phyloP scores from a whole-genome alignment of 2,797 vertebrate genomes.

The Paratrypauchen microcephalus region DNA sequence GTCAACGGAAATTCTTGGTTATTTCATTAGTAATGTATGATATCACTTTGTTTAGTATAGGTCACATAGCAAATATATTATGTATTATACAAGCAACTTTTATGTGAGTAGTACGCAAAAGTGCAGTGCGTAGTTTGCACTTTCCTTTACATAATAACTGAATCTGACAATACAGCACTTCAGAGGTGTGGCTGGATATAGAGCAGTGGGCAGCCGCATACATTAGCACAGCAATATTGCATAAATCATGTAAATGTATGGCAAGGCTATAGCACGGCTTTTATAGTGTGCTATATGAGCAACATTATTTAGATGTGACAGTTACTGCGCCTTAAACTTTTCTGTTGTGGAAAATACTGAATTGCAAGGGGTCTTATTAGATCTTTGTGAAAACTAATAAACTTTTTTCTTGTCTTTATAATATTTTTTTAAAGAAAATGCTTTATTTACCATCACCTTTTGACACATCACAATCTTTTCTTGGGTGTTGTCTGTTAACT shows the following conservation, averaged over 20 bases:
- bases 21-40: slow-evolving; percentile 50
- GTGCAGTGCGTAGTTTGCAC: slow-evolving; percentile 21
- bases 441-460: too few relatives aligned
- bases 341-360: slow-evolving; percentile 36
- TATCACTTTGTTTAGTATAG: slow-evolving; percentile 21
- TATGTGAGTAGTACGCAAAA: slow-evolving; percentile 16
- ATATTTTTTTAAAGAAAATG: too few relatives aligned
- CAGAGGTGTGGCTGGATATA: slow-evolving; percentile 36
- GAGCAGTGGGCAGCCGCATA: slow-evolving; percentile 29
- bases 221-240: slow-evolving; percentile 53
- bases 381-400: neutral
- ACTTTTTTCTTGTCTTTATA: neutral
- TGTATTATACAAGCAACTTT: slow-evolving; percentile 25
- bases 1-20: slow-evolving; percentile 20
- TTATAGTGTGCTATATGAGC: slow-evolving; percentile 37
- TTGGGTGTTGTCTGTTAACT: too few relatives aligned
- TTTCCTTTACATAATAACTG: slow-evolving; percentile 20
- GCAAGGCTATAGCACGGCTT: slow-evolving; percentile 46
- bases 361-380: slow-evolving; percentile 2
- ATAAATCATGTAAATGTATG: slow-evolving; percentile 60
- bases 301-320: slow-evolving; percentile 50
- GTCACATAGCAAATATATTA: slow-evolving; percentile 31
- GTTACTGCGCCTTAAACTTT: slow-evolving; percentile 31
- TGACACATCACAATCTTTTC: too few relatives aligned
- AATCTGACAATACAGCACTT: slow-evolving; percentile 24